phyloP scores from a whole-genome alignment of 2,888 invertebrate species.

The Drosophila sordidapex region DNA sequence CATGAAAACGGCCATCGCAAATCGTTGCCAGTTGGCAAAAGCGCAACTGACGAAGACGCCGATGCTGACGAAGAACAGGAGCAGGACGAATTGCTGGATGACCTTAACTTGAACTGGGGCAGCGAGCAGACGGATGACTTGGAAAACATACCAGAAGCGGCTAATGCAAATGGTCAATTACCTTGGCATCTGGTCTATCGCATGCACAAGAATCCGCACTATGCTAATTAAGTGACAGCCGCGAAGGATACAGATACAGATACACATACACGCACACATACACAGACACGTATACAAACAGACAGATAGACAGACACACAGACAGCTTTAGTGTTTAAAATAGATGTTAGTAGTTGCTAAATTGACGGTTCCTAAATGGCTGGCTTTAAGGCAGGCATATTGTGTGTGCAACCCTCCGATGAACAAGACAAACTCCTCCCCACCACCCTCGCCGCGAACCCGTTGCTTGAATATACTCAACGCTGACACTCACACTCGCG shows the following conservation, averaged over 20 bases:
- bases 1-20: slow-evolving; percentile 61
- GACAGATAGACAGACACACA: slow-evolving; percentile 16
- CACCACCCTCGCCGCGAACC: not conserved
- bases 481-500: slow-evolving; percentile 12
- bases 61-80: slow-evolving; percentile 30
- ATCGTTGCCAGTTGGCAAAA: slow-evolving; percentile 38
- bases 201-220: slow-evolving; percentile 80
- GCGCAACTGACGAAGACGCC: slow-evolving; percentile 42
- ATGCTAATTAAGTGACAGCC: slow-evolving; percentile 66
- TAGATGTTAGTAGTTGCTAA: slow-evolving; percentile 56
- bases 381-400: slow-evolving; percentile 72
- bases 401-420: slow-evolving; percentile 62
- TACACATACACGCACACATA: slow-evolving; percentile 25
- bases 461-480: slow-evolving; percentile 44
- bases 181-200: slow-evolving; percentile 82
- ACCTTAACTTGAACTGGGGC: slow-evolving; percentile 49
- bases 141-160: slow-evolving; percentile 27
- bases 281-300: slow-evolving; percentile 17
- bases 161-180: slow-evolving; percentile 64
- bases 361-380: slow-evolving; percentile 76
- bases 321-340: slow-evolving; percentile 46
- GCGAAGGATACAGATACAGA: slow-evolving; percentile 32
- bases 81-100: slow-evolving; percentile 35
- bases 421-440: slow-evolving; percentile 5
- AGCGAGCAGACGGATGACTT: slow-evolving; percentile 46